Evolutionary conservation across 2,113 vertebrate genomes (phyloP).

Genomic region (Chaetorhynchus papuensis): DNA sequence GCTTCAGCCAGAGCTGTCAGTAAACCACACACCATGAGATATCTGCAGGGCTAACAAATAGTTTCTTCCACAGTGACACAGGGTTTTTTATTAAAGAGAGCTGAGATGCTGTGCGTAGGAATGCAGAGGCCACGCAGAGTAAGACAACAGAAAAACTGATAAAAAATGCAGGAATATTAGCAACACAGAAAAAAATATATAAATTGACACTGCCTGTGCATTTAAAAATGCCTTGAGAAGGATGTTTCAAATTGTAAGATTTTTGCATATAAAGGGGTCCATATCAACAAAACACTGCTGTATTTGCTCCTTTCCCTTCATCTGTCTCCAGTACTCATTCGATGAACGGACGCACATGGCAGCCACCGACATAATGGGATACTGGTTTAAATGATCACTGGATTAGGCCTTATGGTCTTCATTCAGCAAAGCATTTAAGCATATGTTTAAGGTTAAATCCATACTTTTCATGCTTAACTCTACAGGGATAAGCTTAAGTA

Average conservation of each 20-base stretch:
- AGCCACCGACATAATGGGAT: conserved; percentile 25
- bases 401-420: conserved; percentile 64
- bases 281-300: neutral
- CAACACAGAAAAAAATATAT: neutral
- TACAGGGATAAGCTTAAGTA: conserved; percentile 61
- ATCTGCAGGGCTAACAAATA: neutral
- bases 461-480: conserved; percentile 58
- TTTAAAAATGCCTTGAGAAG: neutral
- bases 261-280: neutral
- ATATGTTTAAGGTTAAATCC: conserved; percentile 66
- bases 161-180: neutral
- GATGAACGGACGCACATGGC: neutral
- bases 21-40: neutral
- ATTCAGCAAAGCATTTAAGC: conserved; percentile 63
- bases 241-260: neutral
- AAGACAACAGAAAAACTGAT: neutral
- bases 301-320: neutral
- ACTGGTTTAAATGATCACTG: conserved; percentile 53
- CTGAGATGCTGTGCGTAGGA: neutral
- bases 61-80: neutral
- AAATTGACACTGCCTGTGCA: too few species aligned
- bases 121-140: accelerated
- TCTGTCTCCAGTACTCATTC: neutral
- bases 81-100: neutral
- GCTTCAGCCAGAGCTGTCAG: neutral